Evolutionary conservation across 92 coral and sea anemone species (phyloP).

Genomic region (Epizoanthus scotinus): DNA sequence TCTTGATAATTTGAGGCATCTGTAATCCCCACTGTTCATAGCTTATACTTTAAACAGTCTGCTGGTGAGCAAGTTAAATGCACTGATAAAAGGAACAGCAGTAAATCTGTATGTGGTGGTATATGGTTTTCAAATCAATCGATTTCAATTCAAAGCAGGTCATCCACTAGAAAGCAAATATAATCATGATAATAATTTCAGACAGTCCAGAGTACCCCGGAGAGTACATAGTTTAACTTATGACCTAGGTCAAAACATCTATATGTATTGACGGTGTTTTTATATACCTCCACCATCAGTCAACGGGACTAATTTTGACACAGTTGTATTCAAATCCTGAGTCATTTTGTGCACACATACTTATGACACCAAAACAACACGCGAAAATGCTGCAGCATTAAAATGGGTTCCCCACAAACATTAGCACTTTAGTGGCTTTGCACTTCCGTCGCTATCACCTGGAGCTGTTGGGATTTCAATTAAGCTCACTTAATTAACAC

Average conservation of each 20-base stretch:
- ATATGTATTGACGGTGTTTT: no score
- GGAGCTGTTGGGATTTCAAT: background rate
- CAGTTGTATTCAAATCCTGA: background rate
- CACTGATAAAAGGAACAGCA: no score
- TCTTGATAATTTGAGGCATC: no score
- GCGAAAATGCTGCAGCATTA: background rate
- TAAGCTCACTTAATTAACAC: no score
- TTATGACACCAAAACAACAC: no score
- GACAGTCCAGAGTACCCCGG: background rate
- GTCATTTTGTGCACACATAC: background rate
- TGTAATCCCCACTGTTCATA: no score
- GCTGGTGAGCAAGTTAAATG: no score
- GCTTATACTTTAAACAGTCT: no score
- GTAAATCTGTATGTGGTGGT: background rate
- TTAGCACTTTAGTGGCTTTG: no score
- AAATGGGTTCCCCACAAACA: background rate
- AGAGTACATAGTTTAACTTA: background rate
- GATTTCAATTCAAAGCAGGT: background rate
- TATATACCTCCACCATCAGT: background rate
- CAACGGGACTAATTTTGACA: no score
- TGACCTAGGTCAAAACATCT: slow-evolving; percentile 2
- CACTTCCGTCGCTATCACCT: no score
- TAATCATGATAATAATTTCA: background rate
- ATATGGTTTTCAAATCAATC: background rate
- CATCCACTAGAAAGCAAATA: background rate